Percentiles rank a stretch among this genome's conserved stretches.
phyloP scores from a whole-genome alignment of 1,140 invertebrate genomes.

The Hylaeus volcanicus region DNA sequence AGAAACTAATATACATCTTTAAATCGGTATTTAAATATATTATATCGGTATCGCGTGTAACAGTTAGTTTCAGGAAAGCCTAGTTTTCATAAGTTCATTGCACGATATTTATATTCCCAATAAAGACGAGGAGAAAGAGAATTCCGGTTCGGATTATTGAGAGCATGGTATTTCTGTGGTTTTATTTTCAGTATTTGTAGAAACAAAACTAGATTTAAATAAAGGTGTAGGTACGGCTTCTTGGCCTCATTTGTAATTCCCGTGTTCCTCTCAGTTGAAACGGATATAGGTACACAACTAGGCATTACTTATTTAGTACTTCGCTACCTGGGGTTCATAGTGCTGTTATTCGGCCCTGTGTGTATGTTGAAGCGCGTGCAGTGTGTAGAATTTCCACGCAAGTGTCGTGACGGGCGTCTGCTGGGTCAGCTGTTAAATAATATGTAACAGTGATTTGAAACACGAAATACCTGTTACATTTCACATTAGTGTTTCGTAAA shows the following conservation, averaged over 20 bases:
- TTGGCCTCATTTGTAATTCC: slow-evolving; percentile 40
- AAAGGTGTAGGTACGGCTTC: slow-evolving; percentile 40
- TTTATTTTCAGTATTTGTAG: slow-evolving; percentile 18
- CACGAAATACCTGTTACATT: neutral
- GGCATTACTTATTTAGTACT: neutral
- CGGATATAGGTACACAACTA: neutral
- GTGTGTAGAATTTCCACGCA: slow-evolving; percentile 25
- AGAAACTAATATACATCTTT: neutral
- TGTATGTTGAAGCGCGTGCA: slow-evolving; percentile 23
- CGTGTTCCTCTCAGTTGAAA: neutral
- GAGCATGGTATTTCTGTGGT: slow-evolving; percentile 3
- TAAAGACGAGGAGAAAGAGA: neutral
- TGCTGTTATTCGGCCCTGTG: slow-evolving; percentile 26
- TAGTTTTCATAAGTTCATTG: neutral
- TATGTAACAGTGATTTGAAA: slow-evolving; percentile 9
- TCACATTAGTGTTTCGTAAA: neutral
- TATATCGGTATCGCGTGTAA: neutral
- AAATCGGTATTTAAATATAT: no score
- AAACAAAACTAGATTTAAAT: slow-evolving; percentile 31
- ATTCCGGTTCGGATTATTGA: neutral
- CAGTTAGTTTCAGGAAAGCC: neutral
- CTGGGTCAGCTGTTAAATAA: slow-evolving; percentile 57
- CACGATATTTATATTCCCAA: neutral
- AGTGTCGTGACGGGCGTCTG: slow-evolving; percentile 53
- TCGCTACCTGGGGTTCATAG: neutral